Percentiles rank a stretch among this genome's conserved stretches.
These are phyloP conservation scores for Pinctada fucata DNA, from an alignment of 2,888 invertebrate species.

Conservation along the genomic window DNA sequence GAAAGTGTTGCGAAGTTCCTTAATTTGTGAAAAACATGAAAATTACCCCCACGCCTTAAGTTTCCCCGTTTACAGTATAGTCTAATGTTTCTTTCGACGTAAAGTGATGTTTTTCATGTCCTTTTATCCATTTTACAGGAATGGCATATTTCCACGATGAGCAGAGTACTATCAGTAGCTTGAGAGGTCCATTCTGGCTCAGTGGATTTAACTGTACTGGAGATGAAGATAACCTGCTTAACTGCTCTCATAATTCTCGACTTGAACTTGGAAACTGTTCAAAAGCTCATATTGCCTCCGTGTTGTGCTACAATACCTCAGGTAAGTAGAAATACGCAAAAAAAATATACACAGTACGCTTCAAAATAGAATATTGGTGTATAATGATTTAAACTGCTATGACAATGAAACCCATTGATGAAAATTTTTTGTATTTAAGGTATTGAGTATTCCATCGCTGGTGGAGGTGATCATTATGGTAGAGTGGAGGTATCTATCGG, in stretches of 20 bases:
- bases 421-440: constrained; percentile 39
- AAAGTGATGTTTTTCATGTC: not conserved
- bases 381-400: no score
- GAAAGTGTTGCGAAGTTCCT: no score
- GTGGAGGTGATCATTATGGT: constrained; percentile 54
- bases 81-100: no score
- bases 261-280: constrained; percentile 63
- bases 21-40: no score
- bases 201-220: constrained; percentile 67
- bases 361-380: no score
- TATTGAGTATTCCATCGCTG: constrained; percentile 56
- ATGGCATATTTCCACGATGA: constrained; percentile 43
- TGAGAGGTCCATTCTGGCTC: constrained; percentile 64
- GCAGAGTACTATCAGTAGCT: constrained; percentile 34
- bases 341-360: no score
- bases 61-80: no score
- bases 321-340: constrained; percentile 2
- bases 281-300: constrained; percentile 60
- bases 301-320: constrained; percentile 63
- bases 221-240: constrained; percentile 52
- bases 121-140: not conserved
- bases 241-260: constrained; percentile 58
- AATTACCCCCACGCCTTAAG: no score
- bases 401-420: no score
- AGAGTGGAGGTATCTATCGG: constrained; percentile 83